phyloP scores from a whole-genome alignment of 2,797 vertebrate species.

The Ctenopoma kingsleyae region DNA sequence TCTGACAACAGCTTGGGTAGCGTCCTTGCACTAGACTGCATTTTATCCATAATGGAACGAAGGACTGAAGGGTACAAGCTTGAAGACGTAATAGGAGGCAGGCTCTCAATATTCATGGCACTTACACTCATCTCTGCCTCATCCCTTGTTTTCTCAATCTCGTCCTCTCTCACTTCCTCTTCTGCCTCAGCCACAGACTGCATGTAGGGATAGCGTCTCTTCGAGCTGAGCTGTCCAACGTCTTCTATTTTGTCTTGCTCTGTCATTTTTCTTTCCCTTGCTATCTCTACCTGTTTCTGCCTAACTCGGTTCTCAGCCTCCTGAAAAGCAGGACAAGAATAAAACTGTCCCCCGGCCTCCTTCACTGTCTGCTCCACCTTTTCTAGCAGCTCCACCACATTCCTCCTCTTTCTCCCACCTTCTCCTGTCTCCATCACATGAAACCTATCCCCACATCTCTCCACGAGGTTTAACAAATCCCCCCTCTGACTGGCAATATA shows the following conservation, averaged over 20 bases:
- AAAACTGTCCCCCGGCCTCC: slow-evolving; percentile 78
- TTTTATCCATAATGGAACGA: slow-evolving; percentile 62
- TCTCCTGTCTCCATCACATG: slow-evolving; percentile 73
- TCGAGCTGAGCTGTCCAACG: slow-evolving; percentile 20
- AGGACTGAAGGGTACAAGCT: slow-evolving; percentile 70
- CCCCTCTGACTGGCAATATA: slow-evolving; percentile 73
- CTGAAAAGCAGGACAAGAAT: slow-evolving; percentile 74
- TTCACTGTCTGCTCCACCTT: slow-evolving; percentile 81
- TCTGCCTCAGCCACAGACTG: slow-evolving; percentile 74
- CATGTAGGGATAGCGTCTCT: slow-evolving; percentile 60
- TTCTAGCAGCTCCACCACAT: slow-evolving; percentile 76
- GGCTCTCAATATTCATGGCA: slow-evolving; percentile 53
- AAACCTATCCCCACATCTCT: slow-evolving; percentile 83
- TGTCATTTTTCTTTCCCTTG: slow-evolving; percentile 36
- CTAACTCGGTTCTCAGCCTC: slow-evolving; percentile 74
- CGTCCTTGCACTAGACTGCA: slow-evolving; percentile 42
- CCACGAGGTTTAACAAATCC: slow-evolving; percentile 83
- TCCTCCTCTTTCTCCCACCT: slow-evolving; percentile 17
- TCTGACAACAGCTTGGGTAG: slow-evolving; percentile 73
- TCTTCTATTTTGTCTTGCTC: slow-evolving; percentile 26
- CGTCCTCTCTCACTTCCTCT: slow-evolving; percentile 68
- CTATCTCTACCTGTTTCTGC: slow-evolving; percentile 73
- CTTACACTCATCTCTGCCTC: slow-evolving; percentile 77
- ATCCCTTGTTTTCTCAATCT: slow-evolving; percentile 72
- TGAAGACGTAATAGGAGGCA: slow-evolving; percentile 60